These are phyloP conservation scores for Cynaeus angustus DNA, from an alignment of 2,888 invertebrate species.

Conservation along the genomic window DNA sequence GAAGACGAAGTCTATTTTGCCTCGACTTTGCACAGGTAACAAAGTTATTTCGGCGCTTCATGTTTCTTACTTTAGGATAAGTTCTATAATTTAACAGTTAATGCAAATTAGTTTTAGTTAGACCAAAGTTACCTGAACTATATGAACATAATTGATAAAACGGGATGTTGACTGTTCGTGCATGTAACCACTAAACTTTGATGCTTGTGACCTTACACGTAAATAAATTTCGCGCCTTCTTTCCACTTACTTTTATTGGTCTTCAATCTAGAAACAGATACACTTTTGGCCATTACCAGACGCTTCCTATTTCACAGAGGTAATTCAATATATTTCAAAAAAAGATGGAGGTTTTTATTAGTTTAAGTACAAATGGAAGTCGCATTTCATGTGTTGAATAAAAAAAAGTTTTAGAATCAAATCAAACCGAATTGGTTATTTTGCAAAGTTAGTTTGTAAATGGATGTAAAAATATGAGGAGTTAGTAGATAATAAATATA, in stretches of 20 bases:
- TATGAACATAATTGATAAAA: neutral
- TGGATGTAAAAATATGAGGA: too few relatives aligned
- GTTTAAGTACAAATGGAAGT: slow-evolving; percentile 1
- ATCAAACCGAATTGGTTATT: too few relatives aligned
- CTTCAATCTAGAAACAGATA: slow-evolving; percentile 14
- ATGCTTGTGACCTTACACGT: neutral
- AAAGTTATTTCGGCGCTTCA: neutral
- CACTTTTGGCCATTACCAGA: slow-evolving; percentile 16
- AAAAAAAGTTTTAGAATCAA: too few relatives aligned
- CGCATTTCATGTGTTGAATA: neutral
- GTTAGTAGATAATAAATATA: too few relatives aligned
- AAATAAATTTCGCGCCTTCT: neutral
- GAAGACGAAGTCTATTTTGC: neutral
- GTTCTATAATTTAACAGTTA: neutral
- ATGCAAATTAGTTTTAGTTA: slow-evolving; percentile 11
- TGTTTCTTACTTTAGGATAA: neutral
- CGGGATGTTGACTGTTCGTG: slow-evolving; percentile 3
- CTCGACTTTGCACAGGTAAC: neutral
- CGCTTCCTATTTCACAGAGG: neutral
- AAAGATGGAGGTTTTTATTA: neutral
- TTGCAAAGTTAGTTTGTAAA: too few relatives aligned
- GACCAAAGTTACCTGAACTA: neutral
- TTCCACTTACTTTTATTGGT: slow-evolving; percentile 11
- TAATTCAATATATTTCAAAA: slow-evolving; percentile 10
- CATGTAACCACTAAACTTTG: neutral